phyloP scores from a whole-genome alignment of 2,797 vertebrate genomes.

The Syngnathus acus region DNA sequence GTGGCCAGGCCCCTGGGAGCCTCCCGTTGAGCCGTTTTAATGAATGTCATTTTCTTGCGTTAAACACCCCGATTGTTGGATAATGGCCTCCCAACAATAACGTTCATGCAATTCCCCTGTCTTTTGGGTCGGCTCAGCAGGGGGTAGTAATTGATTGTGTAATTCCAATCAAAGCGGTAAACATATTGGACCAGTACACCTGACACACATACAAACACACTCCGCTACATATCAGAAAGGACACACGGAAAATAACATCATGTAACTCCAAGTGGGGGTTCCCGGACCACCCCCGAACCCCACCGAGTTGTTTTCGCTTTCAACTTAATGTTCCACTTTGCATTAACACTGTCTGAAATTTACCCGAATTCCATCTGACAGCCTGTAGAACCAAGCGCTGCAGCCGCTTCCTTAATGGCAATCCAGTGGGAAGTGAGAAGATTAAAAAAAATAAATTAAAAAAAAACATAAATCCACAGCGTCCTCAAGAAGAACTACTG shows the following conservation, averaged over 20 bases:
- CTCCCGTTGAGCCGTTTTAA: conserved; percentile 75
- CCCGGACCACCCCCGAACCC: too few relatives aligned
- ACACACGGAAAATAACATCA: conserved; percentile 5
- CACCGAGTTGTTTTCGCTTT: background rate
- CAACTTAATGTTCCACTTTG: background rate
- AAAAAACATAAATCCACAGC: background rate
- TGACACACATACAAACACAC: conserved; percentile 2
- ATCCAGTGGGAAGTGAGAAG: background rate
- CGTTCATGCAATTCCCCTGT: conserved; percentile 80
- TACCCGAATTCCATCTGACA: conserved; percentile 14
- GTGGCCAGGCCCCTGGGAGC: conserved; percentile 71
- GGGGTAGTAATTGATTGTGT: conserved; percentile 65
- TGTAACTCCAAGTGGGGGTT: background rate
- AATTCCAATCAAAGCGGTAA: conserved; percentile 69
- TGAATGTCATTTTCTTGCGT: conserved; percentile 80
- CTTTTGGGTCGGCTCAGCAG: conserved; percentile 68
- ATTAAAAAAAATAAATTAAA: background rate
- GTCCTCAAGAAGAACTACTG: background rate
- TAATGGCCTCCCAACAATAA: conserved; percentile 84
- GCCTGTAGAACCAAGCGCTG: conserved; percentile 1
- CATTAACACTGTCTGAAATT: background rate
- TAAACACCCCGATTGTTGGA: conserved; percentile 75
- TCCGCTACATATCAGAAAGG: conserved; percentile 32
- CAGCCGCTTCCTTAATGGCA: too few relatives aligned
- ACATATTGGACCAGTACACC: conserved; percentile 68